Evolutionary conservation across 2,113 vertebrate species (phyloP).

Genomic region (Arothron firmamentum): DNA sequence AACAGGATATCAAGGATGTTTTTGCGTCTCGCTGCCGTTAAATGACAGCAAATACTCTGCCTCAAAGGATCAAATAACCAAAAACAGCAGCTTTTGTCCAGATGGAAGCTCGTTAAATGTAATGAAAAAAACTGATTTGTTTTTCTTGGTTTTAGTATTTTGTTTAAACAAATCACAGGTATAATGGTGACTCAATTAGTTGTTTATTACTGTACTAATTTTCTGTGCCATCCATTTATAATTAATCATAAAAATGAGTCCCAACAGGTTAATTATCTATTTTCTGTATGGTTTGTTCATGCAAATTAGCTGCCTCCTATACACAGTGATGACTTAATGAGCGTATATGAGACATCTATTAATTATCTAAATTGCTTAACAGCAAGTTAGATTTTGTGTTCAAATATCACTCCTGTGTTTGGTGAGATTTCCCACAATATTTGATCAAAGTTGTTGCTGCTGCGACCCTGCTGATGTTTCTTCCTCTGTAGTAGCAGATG

Average conservation of each 20-base stretch:
- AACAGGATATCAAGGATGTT: no score
- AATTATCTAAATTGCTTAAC: constrained; percentile 45
- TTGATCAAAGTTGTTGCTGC: constrained; percentile 3
- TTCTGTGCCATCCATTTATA: constrained; percentile 34
- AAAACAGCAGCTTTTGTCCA: no score
- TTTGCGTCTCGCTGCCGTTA: not conserved
- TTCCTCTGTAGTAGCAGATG: constrained; percentile 17
- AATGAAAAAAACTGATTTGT: not conserved
- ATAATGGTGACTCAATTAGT: constrained; percentile 44
- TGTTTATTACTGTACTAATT: constrained; percentile 55
- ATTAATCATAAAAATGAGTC: constrained; percentile 64
- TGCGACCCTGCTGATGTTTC: constrained; percentile 26
- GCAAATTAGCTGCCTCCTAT: constrained; percentile 58
- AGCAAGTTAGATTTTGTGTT: constrained; percentile 45
- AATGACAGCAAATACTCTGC: not conserved
- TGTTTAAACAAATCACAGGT: constrained; percentile 19
- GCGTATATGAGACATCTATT: constrained; percentile 49
- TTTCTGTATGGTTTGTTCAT: constrained; percentile 51
- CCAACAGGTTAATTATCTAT: constrained; percentile 63
- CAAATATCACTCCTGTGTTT: constrained; percentile 23
- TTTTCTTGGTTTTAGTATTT: not conserved
- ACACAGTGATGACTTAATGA: constrained; percentile 59
- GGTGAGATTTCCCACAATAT: not conserved
- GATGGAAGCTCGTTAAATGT: no score
- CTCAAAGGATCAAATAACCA: not conserved